Percentiles rank a stretch among this genome's conserved stretches.
Conservation (phyloP, 2,797 vertebrate species). For the Melanotaenia parkinsoni region DNA sequence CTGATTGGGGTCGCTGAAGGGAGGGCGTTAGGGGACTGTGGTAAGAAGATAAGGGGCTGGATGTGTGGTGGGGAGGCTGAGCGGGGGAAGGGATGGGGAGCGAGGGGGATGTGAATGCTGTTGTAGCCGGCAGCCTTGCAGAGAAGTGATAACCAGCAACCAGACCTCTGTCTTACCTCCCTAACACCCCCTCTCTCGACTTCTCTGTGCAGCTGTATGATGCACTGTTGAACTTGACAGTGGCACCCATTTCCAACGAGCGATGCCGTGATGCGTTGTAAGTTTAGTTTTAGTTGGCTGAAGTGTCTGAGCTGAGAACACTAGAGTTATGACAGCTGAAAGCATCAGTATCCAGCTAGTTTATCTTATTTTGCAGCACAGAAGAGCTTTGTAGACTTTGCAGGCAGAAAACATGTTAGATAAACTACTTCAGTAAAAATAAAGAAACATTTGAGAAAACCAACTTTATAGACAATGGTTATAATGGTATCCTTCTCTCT, state of each 20-base stretch:
- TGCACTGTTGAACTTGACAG: slow-evolving; percentile 47
- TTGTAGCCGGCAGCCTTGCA: slow-evolving; percentile 70
- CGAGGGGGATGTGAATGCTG: slow-evolving; percentile 49
- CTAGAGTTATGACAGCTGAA: slow-evolving; percentile 15
- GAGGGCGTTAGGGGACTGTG: slow-evolving; percentile 76
- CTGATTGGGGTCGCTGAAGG: slow-evolving; percentile 68
- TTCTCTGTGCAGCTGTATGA: slow-evolving; percentile 38
- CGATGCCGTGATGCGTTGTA: slow-evolving; percentile 29
- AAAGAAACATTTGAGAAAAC: not conserved
- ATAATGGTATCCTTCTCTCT: not conserved
- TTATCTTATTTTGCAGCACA: slow-evolving; percentile 15
- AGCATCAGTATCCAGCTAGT: slow-evolving; percentile 15
- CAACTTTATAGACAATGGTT: not conserved
- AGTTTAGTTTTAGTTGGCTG: slow-evolving; percentile 10
- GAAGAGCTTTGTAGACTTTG: slow-evolving; percentile 14
- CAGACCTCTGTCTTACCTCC: slow-evolving; percentile 65
- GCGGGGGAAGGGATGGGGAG: slow-evolving; percentile 25
- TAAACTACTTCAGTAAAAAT: not conserved
- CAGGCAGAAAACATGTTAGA: not conserved
- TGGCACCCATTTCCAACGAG: slow-evolving; percentile 50
- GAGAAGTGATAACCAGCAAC: slow-evolving; percentile 71
- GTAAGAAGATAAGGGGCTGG: slow-evolving; percentile 75
- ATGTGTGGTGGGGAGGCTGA: slow-evolving; percentile 63
- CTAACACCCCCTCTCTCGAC: slow-evolving; percentile 34
- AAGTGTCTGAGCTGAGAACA: slow-evolving; percentile 17